phyloP scores from a whole-genome alignment of 2,113 vertebrate species.

The Ammodytes dubius region DNA sequence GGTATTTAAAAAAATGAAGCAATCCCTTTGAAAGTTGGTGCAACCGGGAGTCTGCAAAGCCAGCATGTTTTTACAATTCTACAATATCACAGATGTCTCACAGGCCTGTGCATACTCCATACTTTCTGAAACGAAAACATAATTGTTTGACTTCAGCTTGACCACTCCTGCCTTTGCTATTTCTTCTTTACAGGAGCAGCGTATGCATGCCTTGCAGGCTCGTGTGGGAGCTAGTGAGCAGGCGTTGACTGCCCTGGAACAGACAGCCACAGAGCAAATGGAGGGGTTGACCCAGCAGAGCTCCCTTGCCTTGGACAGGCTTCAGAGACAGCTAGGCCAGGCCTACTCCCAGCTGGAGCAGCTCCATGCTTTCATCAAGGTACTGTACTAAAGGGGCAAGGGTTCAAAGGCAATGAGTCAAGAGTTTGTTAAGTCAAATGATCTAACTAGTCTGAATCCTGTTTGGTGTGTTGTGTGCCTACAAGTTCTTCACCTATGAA shows the following conservation, averaged over 20 bases:
- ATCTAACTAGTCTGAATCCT: slow-evolving; percentile 2
- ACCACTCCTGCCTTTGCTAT: slow-evolving; percentile 25
- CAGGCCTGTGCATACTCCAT: background rate
- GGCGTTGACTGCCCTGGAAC: slow-evolving; percentile 86
- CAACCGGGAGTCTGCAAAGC: background rate
- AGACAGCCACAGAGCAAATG: slow-evolving; percentile 87
- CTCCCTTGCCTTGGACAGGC: slow-evolving; percentile 84
- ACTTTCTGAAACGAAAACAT: slow-evolving; percentile 9
- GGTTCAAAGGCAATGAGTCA: slow-evolving; percentile 6
- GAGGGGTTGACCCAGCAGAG: slow-evolving; percentile 89
- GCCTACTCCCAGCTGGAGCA: slow-evolving; percentile 87
- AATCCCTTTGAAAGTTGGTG: background rate
- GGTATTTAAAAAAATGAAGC: background rate
- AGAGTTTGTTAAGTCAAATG: background rate
- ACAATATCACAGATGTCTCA: slow-evolving; percentile 9
- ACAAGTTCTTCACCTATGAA: slow-evolving; percentile 12
- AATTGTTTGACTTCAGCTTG: slow-evolving; percentile 22
- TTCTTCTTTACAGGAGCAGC: slow-evolving; percentile 85
- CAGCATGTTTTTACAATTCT: slow-evolving; percentile 1
- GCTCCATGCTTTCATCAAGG: slow-evolving; percentile 90
- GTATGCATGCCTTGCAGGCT: slow-evolving; percentile 80
- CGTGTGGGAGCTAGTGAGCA: slow-evolving; percentile 85
- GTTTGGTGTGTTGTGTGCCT: background rate
- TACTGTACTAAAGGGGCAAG: slow-evolving; percentile 61
- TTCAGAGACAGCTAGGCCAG: slow-evolving; percentile 86